Conservation (phyloP, 2,888 invertebrate genomes). For the Nasonovia ribisnigri region DNA sequence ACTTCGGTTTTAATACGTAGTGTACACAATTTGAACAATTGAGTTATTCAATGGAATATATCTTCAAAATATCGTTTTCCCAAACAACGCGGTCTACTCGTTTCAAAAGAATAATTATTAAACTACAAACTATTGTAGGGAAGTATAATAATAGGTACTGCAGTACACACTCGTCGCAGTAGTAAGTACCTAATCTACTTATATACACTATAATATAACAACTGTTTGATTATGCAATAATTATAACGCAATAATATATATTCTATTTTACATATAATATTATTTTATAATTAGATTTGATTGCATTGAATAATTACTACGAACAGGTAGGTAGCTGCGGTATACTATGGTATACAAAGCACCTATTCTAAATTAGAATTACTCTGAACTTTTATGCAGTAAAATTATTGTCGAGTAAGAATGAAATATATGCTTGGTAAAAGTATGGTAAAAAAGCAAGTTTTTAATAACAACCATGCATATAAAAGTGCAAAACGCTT, state of each 20-base stretch:
- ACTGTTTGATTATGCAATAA: not conserved
- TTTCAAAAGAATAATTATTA: constrained; percentile 2
- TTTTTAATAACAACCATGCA: not conserved
- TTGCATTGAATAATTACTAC: not conserved
- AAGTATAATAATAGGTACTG: not conserved
- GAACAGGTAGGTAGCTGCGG: not conserved
- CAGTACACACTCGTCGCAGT: not conserved
- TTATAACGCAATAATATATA: not conserved
- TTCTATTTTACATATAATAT: not conserved
- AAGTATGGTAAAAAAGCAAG: too few relatives aligned
- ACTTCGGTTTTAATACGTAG: not conserved
- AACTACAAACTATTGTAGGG: not conserved
- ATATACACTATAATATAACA: not conserved
- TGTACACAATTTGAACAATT: not conserved
- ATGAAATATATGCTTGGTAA: not conserved
- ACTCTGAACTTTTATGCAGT: not conserved
- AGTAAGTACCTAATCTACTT: not conserved
- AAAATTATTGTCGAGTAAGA: not conserved
- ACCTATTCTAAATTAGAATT: not conserved
- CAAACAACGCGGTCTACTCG: not conserved
- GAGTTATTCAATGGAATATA: not conserved
- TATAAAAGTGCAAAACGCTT: not conserved
- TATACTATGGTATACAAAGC: not conserved
- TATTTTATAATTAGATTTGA: not conserved
- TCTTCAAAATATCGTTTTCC: not conserved